Conservation (phyloP, 2,113 vertebrate species). For the Hippocampus barbouri region DNA sequence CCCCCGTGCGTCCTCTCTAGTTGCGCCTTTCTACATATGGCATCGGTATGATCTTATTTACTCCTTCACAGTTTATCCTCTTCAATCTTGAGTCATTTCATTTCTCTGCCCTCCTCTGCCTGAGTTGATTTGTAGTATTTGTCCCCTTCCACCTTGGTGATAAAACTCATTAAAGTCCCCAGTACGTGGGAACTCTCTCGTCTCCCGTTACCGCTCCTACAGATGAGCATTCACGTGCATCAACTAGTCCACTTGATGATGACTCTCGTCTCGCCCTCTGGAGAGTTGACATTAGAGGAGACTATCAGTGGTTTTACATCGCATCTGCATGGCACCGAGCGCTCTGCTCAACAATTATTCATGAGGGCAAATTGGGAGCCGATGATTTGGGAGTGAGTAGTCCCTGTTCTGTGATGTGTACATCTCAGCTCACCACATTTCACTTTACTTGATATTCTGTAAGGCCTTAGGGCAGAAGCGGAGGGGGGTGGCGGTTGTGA, state of each 20-base stretch:
- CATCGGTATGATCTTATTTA: conserved; percentile 33
- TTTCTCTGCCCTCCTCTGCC: conserved; percentile 12
- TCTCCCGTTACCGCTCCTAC: conserved; percentile 45
- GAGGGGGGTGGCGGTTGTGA: conserved; percentile 22
- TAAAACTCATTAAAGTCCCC: conserved; percentile 59
- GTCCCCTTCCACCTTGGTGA: conserved; percentile 45
- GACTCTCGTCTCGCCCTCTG: conserved; percentile 49
- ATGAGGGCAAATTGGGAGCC: conserved; percentile 75
- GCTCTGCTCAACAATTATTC: conserved; percentile 74
- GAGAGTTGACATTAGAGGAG: conserved; percentile 67
- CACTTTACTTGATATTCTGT: conserved; percentile 52
- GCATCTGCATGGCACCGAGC: conserved; percentile 44
- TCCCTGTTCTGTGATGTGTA: conserved; percentile 44
- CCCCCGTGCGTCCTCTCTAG: conserved; percentile 1
- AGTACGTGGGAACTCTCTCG: conserved; percentile 37
- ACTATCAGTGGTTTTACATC: conserved; percentile 68
- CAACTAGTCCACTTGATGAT: conserved; percentile 57
- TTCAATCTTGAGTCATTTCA: neutral
- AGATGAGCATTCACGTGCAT: conserved; percentile 71
- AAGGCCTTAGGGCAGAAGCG: conserved; percentile 61
- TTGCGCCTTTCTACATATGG: conserved; percentile 9
- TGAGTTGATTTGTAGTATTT: conserved; percentile 26
- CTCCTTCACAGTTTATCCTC: conserved; percentile 16
- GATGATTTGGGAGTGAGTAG: conserved; percentile 51
- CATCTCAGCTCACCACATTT: conserved; percentile 28